Base-by-base conservation (phyloP, 1,140 invertebrate species). In the Nylanderia fulva region DNA sequence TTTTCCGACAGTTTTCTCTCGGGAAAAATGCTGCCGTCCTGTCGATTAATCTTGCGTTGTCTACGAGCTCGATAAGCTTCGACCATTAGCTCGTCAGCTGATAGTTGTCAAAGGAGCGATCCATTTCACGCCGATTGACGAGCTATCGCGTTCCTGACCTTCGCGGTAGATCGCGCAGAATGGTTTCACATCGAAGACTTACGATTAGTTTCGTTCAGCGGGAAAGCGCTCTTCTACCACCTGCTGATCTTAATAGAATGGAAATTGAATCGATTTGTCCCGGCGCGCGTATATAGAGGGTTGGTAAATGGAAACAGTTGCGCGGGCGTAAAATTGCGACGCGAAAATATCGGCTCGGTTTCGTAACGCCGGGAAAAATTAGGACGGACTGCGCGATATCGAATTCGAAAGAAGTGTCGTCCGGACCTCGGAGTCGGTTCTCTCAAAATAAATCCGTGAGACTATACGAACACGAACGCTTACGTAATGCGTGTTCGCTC, bases 201-300 rank as follows among this genome's bases (percentile, higher is more conserved):
- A 60, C 61, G 75, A 80, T 85, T 69, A 77, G n/a, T 54, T 82
- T 52, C 33, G 21, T 77, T 86, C 80, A 63, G 61, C 39, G 42
- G 5, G 61, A 24, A 68, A 56, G 24, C 48, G 56, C 18, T 64
- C 45, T 5, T 48, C 58, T 42, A 66, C 61, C 76, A 68, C 76
- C 63, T 79, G 63, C 76, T 68, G 76, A 68, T 79, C 8, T 82
- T 82, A 87, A 85, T 76, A 64, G 71, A 85, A 87, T 87, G 82
- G 69, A 79, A 83, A 87, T 82, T n/a, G 72, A 76, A 84, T 83
- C 83, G 69, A 85, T 87, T 72, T 82, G 42, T 29, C 8, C 45
- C 21, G 75, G 27, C 42, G 18, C 24, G 54, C 48, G 63, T n/a
- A n/a, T n/a, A n/a, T n/a, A 18, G 63, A 24, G 61, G 29, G 11